phyloP scores from a whole-genome alignment of 2,113 vertebrate species.

The zebrafish (Danio rerio) region DNA sequence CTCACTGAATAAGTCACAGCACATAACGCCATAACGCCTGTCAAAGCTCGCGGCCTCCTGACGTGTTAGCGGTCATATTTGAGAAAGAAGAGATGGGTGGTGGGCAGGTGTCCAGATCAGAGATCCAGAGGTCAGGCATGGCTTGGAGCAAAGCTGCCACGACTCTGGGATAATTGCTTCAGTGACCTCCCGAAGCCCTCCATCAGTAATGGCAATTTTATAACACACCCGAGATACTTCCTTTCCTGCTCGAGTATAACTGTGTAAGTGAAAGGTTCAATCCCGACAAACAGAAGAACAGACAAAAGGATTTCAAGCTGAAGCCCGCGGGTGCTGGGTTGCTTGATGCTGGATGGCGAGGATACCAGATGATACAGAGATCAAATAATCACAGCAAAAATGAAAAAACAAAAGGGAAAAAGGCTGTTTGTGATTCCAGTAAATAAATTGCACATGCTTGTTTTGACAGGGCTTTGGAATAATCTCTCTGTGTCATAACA shows the following conservation, averaged over 20 bases:
- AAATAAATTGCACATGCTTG: constrained; percentile 33
- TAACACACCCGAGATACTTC: constrained; percentile 42
- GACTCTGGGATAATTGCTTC: constrained; percentile 50
- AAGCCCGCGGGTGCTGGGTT: constrained; percentile 16
- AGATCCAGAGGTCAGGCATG: constrained; percentile 35
- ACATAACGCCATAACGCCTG: not conserved
- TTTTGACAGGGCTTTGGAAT: constrained; percentile 35
- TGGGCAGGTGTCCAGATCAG: constrained; percentile 18
- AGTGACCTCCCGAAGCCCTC: constrained; percentile 47
- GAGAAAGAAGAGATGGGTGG: constrained; percentile 20
- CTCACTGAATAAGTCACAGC: not conserved
- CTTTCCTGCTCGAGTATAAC: constrained; percentile 25
- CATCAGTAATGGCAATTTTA: constrained; percentile 46
- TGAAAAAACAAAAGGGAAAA: not conserved
- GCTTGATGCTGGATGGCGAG: not conserved
- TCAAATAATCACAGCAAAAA: not conserved
- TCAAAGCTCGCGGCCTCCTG: not conserved
- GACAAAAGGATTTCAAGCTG: constrained; percentile 35
- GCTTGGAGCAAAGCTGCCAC: constrained; percentile 31
- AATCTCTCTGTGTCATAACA: constrained; percentile 36
- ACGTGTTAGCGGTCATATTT: constrained; percentile 5
- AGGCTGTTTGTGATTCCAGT: not conserved
- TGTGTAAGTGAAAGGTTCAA: constrained; percentile 33
- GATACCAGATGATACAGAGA: not conserved
- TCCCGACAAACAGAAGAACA: constrained; percentile 31